Percentiles rank a stretch among this genome's conserved stretches.
phyloP scores from a whole-genome alignment of 2,888 invertebrate species.

The Catotricha subobsoleta region DNA sequence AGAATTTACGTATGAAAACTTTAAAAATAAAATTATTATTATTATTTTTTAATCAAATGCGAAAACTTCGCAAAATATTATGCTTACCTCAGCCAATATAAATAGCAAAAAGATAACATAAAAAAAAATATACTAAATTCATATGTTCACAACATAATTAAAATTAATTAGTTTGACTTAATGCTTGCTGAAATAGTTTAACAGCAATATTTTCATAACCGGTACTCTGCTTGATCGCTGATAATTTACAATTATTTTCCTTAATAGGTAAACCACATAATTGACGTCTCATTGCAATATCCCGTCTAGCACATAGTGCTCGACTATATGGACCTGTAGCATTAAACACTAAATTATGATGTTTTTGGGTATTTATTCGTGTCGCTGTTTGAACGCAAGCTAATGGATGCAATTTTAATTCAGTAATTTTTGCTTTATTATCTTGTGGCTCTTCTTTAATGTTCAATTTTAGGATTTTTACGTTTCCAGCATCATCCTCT shows the following conservation, averaged over 20 bases:
- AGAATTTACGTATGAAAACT: too few relatives aligned
- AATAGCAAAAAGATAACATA: too few relatives aligned
- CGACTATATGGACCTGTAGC: constrained; percentile 59
- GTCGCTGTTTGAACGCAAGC: constrained; percentile 41
- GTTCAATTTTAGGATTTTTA: too few relatives aligned
- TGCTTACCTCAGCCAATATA: too few relatives aligned
- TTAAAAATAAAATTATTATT: too few relatives aligned
- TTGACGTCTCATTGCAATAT: constrained; percentile 52
- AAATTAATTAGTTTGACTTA: too few relatives aligned
- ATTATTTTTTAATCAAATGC: too few relatives aligned
- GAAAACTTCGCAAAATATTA: too few relatives aligned
- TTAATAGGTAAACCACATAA: constrained; percentile 47
- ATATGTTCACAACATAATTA: too few relatives aligned
- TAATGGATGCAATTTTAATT: constrained; percentile 19
- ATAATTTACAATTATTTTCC: neutral
- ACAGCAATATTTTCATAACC: constrained; percentile 16
- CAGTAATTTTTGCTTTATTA: constrained; percentile 8
- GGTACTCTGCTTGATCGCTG: neutral
- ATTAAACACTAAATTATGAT: constrained; percentile 44
- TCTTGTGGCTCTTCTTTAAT: constrained; percentile 18
- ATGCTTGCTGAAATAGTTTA: constrained; percentile 21
- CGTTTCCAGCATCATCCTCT: constrained; percentile 15
- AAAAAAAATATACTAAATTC: too few relatives aligned
- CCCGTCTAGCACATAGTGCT: constrained; percentile 62
- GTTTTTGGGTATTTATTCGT: constrained; percentile 38